Percentiles rank a stretch among this genome's conserved stretches.
Conservation (phyloP, 1,140 invertebrate species). For the Achatina immaculata region DNA sequence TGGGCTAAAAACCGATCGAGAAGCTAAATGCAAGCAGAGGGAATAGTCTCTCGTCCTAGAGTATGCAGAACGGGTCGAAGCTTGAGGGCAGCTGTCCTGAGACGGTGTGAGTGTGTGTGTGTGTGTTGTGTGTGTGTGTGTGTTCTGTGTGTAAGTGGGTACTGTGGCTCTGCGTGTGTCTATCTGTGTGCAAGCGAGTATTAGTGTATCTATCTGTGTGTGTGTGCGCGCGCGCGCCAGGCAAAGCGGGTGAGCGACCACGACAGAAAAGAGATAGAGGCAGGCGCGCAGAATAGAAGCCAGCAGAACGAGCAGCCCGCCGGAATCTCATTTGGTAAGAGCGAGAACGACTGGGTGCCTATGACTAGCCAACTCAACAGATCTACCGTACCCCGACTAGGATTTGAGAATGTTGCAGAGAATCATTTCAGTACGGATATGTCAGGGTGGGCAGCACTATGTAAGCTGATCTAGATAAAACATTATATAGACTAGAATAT, state of each 20-base stretch:
- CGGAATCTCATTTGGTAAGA: not conserved
- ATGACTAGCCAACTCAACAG: not conserved
- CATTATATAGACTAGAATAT: too few species aligned
- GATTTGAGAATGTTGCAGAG: too few species aligned
- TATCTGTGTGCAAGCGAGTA: too few species aligned
- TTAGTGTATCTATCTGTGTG: not conserved
- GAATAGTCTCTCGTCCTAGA: not conserved
- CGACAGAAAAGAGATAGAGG: not conserved
- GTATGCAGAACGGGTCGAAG: not conserved
- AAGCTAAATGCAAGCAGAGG: not conserved
- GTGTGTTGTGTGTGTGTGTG: not conserved
- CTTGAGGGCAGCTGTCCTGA: not conserved
- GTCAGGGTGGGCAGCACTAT: too few species aligned
- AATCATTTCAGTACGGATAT: too few species aligned
- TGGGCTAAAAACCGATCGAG: not conserved
- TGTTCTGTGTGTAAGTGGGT: not conserved
- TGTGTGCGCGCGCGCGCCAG: not conserved
- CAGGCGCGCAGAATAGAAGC: not conserved
- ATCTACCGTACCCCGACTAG: too few species aligned
- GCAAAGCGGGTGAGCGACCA: not conserved
- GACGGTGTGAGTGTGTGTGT: not conserved
- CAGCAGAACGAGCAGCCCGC: not conserved
- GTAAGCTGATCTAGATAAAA: too few species aligned
- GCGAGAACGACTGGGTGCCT: not conserved
- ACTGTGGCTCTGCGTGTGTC: not conserved